Conservation (phyloP, 1,140 invertebrate genomes). For the Heliconius hewitsoni region DNA sequence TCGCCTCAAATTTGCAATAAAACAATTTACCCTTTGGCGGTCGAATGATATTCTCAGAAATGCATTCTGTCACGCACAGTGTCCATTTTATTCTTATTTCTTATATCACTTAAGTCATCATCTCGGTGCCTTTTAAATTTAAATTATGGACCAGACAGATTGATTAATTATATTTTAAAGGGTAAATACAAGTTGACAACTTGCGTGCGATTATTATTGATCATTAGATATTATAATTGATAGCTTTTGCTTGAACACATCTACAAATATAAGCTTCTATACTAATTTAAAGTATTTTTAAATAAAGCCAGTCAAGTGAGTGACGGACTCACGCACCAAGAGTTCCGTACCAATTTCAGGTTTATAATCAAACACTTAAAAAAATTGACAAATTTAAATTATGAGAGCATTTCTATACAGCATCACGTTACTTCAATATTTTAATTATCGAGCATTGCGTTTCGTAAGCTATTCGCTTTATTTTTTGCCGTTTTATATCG, state of each 20-base stretch:
- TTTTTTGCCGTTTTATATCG: too few relatives aligned
- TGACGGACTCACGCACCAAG: too few relatives aligned
- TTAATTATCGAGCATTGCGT: too few relatives aligned
- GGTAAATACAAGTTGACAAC: conserved; percentile 19
- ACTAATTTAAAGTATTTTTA: too few relatives aligned
- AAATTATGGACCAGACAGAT: conserved; percentile 25
- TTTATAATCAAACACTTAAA: too few relatives aligned
- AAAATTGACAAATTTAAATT: too few relatives aligned
- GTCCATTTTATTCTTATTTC: conserved; percentile 25
- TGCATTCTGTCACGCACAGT: conserved; percentile 26
- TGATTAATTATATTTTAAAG: conserved; percentile 22
- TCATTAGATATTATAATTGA: background rate
- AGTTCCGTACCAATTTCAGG: too few relatives aligned
- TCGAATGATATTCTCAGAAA: conserved; percentile 18
- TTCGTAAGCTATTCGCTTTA: too few relatives aligned
- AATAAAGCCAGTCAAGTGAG: too few relatives aligned
- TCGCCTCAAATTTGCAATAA: conserved; percentile 14
- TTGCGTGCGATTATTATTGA: conserved; percentile 10
- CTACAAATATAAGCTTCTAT: too few relatives aligned
- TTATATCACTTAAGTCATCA: conserved; percentile 18
- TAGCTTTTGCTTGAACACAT: background rate
- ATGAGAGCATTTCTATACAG: too few relatives aligned
- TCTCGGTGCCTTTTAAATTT: conserved; percentile 32
- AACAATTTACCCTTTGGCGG: conserved; percentile 8
- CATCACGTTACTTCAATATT: too few relatives aligned